These are phyloP conservation scores for Berghia stephanieae DNA, from an alignment of 1,140 invertebrate genomes.

Conservation along the genomic window DNA sequence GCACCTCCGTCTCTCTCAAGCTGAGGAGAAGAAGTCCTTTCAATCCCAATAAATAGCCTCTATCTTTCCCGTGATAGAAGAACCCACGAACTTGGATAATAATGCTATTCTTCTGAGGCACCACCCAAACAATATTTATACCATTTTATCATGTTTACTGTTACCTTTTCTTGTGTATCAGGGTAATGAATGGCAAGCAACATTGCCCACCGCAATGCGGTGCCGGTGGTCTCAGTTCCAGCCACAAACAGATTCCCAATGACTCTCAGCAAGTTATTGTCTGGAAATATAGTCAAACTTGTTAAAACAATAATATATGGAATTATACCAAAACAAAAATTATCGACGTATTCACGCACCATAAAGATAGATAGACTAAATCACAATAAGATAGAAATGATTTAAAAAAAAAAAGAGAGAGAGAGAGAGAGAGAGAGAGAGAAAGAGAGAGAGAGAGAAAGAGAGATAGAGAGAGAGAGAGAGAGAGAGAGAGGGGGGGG, in stretches of 20 bases:
- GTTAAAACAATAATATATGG: background rate
- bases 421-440: background rate
- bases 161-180: slow-evolving; percentile 74
- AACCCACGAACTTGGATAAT: background rate
- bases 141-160: background rate
- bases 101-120: too few species aligned
- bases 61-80: background rate
- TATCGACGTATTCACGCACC: background rate
- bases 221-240: slow-evolving; percentile 86
- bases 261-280: slow-evolving; percentile 23
- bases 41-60: too few species aligned
- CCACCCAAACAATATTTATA: background rate
- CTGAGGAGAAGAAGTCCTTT: too few species aligned
- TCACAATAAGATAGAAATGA: background rate
- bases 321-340: background rate
- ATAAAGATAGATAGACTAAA: background rate
- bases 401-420: too few species aligned
- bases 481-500: background rate
- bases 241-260: slow-evolving; percentile 83
- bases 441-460: background rate
- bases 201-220: slow-evolving; percentile 86
- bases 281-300: background rate
- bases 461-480: background rate
- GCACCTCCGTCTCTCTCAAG: background rate
- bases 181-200: slow-evolving; percentile 83